Evolutionary conservation across 2,113 vertebrate species (phyloP).

Genomic region (Vimba vimba): DNA sequence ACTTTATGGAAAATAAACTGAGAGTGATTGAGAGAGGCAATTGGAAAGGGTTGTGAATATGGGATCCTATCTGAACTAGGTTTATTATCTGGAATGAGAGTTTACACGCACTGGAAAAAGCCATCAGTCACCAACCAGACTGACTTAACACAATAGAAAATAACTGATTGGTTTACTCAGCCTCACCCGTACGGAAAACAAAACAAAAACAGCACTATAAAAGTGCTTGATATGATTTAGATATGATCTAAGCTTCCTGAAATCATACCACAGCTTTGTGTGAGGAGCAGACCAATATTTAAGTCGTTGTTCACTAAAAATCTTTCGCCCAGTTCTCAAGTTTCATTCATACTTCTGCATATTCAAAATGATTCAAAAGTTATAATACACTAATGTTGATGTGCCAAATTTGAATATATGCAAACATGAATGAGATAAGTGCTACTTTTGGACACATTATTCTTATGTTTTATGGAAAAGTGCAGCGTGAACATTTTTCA

Average conservation of each 20-base stretch:
- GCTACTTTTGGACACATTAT: background rate
- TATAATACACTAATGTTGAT: background rate
- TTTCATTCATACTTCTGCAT: background rate
- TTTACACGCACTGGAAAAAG: background rate
- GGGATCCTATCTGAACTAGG: background rate
- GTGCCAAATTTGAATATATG: background rate
- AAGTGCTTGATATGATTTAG: background rate
- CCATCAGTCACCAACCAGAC: background rate
- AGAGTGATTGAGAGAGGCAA: background rate
- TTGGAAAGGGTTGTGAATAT: background rate
- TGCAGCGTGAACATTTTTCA: background rate
- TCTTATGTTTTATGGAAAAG: background rate
- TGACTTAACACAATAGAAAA: background rate
- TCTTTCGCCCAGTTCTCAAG: background rate
- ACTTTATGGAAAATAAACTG: background rate
- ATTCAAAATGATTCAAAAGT: background rate
- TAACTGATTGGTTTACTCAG: background rate
- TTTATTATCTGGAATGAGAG: background rate
- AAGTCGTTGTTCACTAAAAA: background rate
- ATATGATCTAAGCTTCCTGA: background rate
- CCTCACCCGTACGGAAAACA: no score
- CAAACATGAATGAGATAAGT: background rate
- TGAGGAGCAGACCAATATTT: background rate
- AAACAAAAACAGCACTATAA: background rate
- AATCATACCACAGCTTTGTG: background rate